Evolutionary conservation across 2,797 vertebrate species (phyloP).

Genomic region (Diceros bicornis): DNA sequence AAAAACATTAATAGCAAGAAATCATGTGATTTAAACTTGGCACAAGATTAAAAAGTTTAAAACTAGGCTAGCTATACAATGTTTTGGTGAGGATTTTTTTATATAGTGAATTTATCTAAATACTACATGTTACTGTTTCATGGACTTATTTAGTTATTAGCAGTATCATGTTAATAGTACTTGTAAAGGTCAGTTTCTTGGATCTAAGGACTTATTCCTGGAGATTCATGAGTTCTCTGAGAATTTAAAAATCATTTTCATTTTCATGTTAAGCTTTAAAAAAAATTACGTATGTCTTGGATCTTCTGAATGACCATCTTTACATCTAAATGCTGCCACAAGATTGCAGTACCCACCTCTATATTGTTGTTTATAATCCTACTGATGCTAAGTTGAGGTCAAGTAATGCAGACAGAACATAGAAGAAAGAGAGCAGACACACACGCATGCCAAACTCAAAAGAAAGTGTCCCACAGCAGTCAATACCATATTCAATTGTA

Average conservation of each 20-base stretch:
- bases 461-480: not conserved
- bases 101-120: conserved; percentile 2
- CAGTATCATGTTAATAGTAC: not conserved
- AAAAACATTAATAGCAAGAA: conserved; percentile 41
- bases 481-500: not conserved
- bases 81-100: not conserved
- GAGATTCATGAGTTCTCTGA: conserved; percentile 19
- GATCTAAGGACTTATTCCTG: conserved; percentile 13
- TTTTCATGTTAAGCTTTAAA: conserved; percentile 37
- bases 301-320: conserved; percentile 31
- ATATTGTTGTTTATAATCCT: not conserved
- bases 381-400: not conserved
- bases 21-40: conserved; percentile 43
- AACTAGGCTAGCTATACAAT: not conserved
- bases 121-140: not conserved
- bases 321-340: not conserved
- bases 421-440: not conserved
- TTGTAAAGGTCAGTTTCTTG: conserved; percentile 29
- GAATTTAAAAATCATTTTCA: conserved; percentile 52
- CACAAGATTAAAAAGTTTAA: conserved; percentile 33
- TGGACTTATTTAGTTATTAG: not conserved
- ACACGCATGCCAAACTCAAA: not conserved
- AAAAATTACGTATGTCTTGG: not conserved
- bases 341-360: not conserved
- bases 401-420: not conserved